Conservation (phyloP, 2,888 invertebrate species). For the Xestia c-nigrum region DNA sequence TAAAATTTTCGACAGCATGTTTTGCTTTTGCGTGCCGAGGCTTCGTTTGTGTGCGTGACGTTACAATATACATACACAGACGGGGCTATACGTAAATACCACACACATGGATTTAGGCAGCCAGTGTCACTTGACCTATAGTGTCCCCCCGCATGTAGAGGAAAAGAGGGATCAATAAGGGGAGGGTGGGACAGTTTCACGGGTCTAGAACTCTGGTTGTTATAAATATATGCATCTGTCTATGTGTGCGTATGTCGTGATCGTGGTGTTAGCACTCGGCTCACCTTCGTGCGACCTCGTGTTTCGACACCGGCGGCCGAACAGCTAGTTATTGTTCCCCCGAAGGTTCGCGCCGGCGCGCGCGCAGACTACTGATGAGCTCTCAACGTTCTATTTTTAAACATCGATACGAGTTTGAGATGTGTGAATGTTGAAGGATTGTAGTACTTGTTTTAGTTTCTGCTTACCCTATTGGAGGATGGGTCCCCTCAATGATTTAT, state of each 20-base stretch:
- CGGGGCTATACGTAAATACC: constrained; percentile 75
- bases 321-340: constrained; percentile 87
- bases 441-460: constrained; percentile 48
- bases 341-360: constrained; percentile 86
- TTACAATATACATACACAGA: constrained; percentile 74
- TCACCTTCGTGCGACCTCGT: constrained; percentile 90
- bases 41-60: constrained; percentile 74
- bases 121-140: constrained; percentile 68
- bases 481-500: constrained; percentile 35
- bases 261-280: constrained; percentile 84
- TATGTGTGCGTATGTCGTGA: constrained; percentile 80
- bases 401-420: constrained; percentile 70
- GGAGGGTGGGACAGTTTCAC: neutral
- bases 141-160: constrained; percentile 38
- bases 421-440: constrained; percentile 61
- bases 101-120: constrained; percentile 67
- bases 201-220: constrained; percentile 60
- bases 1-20: constrained; percentile 84
- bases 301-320: constrained; percentile 84
- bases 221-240: constrained; percentile 71
- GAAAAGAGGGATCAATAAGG: neutral
- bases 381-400: constrained; percentile 82
- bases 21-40: constrained; percentile 85
- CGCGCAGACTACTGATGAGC: constrained; percentile 88
- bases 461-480: constrained; percentile 56